A percentile compares a stretch with the other conserved stretches of the same genome.
Evolutionary conservation across 2,113 vertebrate species (phyloP).

Genomic region (Sylvia atricapilla): DNA sequence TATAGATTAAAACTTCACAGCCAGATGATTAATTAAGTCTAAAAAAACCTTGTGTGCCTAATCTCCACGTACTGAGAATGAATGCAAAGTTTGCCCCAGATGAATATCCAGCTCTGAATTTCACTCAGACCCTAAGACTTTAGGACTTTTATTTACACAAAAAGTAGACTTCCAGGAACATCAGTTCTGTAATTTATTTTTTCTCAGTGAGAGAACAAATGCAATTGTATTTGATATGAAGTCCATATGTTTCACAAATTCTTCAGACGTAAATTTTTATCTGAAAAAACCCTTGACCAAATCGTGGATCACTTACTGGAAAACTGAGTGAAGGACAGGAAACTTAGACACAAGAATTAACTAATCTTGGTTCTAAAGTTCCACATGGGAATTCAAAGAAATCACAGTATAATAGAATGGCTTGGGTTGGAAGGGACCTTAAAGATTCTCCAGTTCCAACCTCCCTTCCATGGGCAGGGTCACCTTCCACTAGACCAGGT

Average conservation of each 20-base stretch:
- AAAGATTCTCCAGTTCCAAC: background rate
- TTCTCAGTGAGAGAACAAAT: background rate
- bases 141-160: background rate
- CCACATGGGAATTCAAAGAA: background rate
- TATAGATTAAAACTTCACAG: slow-evolving; percentile 46
- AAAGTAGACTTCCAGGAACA: background rate
- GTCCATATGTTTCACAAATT: background rate
- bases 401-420: background rate
- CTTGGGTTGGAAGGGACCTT: background rate
- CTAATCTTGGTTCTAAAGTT: background rate
- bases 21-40: slow-evolving; percentile 36
- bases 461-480: background rate
- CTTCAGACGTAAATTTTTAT: background rate
- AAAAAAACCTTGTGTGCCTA: background rate
- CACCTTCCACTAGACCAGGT: background rate
- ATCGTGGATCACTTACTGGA: background rate
- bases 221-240: background rate
- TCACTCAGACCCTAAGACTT: background rate
- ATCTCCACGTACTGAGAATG: background rate
- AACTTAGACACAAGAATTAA: background rate
- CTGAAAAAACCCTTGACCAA: accelerated
- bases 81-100: background rate
- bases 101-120: background rate
- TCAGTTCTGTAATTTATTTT: background rate
- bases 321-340: background rate